Evolutionary conservation across 2,888 invertebrate species (phyloP), one percentile per base, ranked within the genome.

Genomic region (Troides oblongomaculatus): DNA sequence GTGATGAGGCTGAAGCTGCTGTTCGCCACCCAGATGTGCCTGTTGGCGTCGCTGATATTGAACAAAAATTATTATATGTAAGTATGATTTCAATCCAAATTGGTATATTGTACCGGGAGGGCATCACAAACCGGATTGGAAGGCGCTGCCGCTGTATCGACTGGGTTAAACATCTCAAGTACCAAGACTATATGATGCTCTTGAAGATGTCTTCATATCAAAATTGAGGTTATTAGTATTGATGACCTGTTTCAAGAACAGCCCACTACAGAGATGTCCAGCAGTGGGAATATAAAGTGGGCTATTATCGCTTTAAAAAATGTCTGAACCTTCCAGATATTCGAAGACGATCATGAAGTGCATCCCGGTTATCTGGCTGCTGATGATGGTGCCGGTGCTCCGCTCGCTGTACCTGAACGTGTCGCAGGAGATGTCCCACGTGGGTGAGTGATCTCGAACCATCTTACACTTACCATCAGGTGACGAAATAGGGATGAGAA

Each of bases 1-100:
- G 94, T 97, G 10, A 97, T 97, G 96, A 88, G 97, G 21, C 82
- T 97, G 62, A 97, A 97, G 79, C 82, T 97, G 66, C 94, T 97
- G 76, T 94, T 96, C 84, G 95, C 96, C 0, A 96, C 97, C 0
- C 96, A 97, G 76, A 85, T 97, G 78, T 96, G 97, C 81, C 93
- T 97, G 1, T 88, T 96, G 2, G 93, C 95, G 0, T 95, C 96
- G 0, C 84, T 97, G 2, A 84, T 96, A 23, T 94, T 95, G 71
- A 92, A 94, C 74, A 92, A 91, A 79, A 93, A 94, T 84, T 94
- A 94, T 84, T 91, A 93, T 73, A 86, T 90, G 84, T 91, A 23
- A 88, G 88, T 85, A 25, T 46, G 18, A 50, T 50, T 50, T 1
- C 1, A 10, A 17, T 50, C 17, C 17, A 50, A 30, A 30, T 17